A percentile compares a stretch with the other conserved stretches of the same genome.
Evolutionary conservation across 2,113 vertebrate species (phyloP).

Genomic region (Diadophis punctatus): DNA sequence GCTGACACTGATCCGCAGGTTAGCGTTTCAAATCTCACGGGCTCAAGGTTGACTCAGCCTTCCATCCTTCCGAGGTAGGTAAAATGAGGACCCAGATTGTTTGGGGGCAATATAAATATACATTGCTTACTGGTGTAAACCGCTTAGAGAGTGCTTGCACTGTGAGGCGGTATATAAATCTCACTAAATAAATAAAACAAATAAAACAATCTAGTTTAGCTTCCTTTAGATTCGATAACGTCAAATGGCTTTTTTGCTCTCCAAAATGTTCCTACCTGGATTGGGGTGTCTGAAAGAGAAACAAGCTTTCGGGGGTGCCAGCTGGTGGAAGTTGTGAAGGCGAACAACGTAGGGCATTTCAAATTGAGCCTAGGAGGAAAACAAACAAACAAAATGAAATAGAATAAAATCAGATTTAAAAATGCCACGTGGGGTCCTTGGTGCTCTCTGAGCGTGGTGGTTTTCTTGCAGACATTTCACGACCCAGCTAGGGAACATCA

Average conservation of each 20-base stretch:
- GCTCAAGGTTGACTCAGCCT: too few relatives aligned
- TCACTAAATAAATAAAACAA: too few relatives aligned
- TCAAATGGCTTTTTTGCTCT: background rate
- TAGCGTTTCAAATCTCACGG: too few relatives aligned
- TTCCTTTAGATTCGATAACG: too few relatives aligned
- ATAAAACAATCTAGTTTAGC: background rate
- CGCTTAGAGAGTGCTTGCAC: too few relatives aligned
- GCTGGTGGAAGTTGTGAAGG: constrained; percentile 90
- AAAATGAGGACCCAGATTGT: too few relatives aligned
- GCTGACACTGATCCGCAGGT: too few relatives aligned
- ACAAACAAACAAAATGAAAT: background rate
- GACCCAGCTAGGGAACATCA: background rate
- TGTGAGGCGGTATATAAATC: too few relatives aligned
- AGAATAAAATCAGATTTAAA: background rate
- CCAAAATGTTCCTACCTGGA: constrained; percentile 60
- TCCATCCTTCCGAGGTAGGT: too few relatives aligned
- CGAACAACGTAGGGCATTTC: constrained; percentile 92
- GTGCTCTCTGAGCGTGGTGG: background rate
- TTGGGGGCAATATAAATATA: too few relatives aligned
- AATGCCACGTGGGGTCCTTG: background rate
- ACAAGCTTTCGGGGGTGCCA: constrained; percentile 83
- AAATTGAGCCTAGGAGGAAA: constrained; percentile 78
- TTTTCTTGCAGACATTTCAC: background rate
- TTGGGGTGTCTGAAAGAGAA: constrained; percentile 89
- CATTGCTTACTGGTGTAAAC: too few relatives aligned